Evolutionary conservation across 2,888 invertebrate species (phyloP).

Genomic region (Eristalinus aeneus): DNA sequence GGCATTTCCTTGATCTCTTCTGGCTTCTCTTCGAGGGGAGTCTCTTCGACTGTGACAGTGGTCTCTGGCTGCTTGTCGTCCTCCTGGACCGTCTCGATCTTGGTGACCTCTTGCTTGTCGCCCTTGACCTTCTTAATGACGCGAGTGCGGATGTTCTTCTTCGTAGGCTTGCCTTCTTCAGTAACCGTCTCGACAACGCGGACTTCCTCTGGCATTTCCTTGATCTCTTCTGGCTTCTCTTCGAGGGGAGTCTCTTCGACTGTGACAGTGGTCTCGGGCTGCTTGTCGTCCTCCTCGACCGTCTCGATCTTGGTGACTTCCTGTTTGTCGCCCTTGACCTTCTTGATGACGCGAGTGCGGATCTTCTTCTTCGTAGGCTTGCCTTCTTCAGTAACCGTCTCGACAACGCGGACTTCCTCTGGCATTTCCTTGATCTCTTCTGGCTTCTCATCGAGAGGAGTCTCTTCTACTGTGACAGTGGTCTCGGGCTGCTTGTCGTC

Average conservation of each 20-base stretch:
- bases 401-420: slow-evolving; percentile 73
- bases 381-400: slow-evolving; percentile 73
- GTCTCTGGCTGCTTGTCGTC: slow-evolving; percentile 77
- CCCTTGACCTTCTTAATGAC: slow-evolving; percentile 74
- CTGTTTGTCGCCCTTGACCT: slow-evolving; percentile 77
- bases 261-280: slow-evolving; percentile 77
- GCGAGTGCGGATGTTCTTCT: slow-evolving; percentile 75
- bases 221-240: slow-evolving; percentile 63
- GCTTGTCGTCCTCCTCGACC: slow-evolving; percentile 79
- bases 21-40: slow-evolving; percentile 65
- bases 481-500: slow-evolving; percentile 76
- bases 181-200: slow-evolving; percentile 58
- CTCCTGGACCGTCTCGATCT: slow-evolving; percentile 76
- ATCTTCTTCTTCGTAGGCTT: slow-evolving; percentile 75
- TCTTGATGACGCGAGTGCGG: slow-evolving; percentile 77
- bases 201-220: slow-evolving; percentile 77
- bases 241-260: slow-evolving; percentile 70
- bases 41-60: slow-evolving; percentile 74
- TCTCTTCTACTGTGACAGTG: slow-evolving; percentile 74
- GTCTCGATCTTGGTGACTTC: slow-evolving; percentile 80
- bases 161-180: slow-evolving; percentile 74
- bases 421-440: slow-evolving; percentile 68
- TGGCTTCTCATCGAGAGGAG: slow-evolving; percentile 62
- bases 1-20: slow-evolving; percentile 68
- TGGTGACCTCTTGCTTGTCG: slow-evolving; percentile 75